Conservation (phyloP, 2,888 invertebrate genomes). For the Drosophila monieri region DNA sequence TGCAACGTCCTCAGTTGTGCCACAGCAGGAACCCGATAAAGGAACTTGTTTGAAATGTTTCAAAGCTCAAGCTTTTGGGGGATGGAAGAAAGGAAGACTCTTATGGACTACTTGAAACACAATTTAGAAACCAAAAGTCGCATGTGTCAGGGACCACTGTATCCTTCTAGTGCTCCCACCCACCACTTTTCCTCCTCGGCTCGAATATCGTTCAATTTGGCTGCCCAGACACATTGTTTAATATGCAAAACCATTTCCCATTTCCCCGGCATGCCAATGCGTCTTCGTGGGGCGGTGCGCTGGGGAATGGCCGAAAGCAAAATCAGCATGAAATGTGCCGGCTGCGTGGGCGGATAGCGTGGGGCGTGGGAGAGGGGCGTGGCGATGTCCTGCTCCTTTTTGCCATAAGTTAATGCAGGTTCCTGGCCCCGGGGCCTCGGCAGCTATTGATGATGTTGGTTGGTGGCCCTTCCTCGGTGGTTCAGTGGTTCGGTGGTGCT, state of each 20-base stretch:
- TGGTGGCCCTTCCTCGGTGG: constrained; percentile 11
- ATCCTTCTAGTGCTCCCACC: not conserved
- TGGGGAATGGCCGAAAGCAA: constrained; percentile 49
- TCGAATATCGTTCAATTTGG: constrained; percentile 74
- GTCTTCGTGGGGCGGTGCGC: constrained; percentile 33
- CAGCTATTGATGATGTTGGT: constrained; percentile 30
- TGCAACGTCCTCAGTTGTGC: constrained; percentile 45
- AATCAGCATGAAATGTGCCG: constrained; percentile 77
- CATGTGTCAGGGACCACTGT: constrained; percentile 4
- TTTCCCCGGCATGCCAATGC: constrained; percentile 57
- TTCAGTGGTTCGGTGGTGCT: constrained; percentile 12
- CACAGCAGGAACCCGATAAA: not conserved
- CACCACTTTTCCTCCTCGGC: constrained; percentile 19
- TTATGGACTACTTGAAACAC: not conserved
- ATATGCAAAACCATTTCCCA: constrained; percentile 80
- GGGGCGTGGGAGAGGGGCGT: constrained; percentile 18
- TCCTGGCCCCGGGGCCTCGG: constrained; percentile 34
- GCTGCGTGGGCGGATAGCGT: constrained; percentile 34
- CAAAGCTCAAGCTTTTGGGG: not conserved
- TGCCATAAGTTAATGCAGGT: constrained; percentile 52
- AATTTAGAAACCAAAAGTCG: not conserved
- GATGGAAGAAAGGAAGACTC: not conserved
- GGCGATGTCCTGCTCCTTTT: constrained; percentile 26
- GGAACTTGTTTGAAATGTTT: not conserved
- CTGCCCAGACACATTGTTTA: constrained; percentile 75